These are phyloP conservation scores for Gambusia holbrooki DNA, from an alignment of 2,113 vertebrate genomes.

Conservation along the genomic window DNA sequence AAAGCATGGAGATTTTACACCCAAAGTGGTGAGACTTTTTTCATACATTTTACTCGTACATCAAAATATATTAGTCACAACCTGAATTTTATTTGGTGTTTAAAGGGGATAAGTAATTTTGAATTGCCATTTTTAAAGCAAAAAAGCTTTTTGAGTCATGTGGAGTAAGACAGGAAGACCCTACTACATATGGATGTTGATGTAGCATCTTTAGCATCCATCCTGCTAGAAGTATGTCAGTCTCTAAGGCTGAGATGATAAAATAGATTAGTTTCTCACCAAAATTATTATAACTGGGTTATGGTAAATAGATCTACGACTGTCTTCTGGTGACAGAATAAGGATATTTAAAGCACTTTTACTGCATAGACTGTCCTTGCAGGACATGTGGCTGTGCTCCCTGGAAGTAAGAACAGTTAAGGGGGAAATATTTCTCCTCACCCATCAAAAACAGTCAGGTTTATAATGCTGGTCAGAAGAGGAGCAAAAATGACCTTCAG, in stretches of 20 bases:
- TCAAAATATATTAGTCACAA: background rate
- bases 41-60: background rate
- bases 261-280: background rate
- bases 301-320: too few species aligned
- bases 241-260: background rate
- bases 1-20: slow-evolving; percentile 12
- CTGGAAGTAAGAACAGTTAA: background rate
- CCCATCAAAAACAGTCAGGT: background rate
- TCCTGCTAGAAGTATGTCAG: background rate
- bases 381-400: background rate
- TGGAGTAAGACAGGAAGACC: background rate
- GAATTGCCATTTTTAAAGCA: background rate
- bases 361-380: background rate
- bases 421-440: background rate
- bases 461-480: background rate
- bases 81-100: too few species aligned
- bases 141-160: background rate
- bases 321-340: background rate
- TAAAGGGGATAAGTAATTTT: background rate
- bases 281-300: background rate
- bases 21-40: background rate
- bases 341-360: background rate
- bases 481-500: background rate
- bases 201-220: background rate
- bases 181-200: background rate